A percentile compares a stretch with the other conserved stretches of the same genome.
These are phyloP conservation scores for Drosophila melanica DNA, from an alignment of 1,140 invertebrate genomes.

Conservation along the genomic window DNA sequence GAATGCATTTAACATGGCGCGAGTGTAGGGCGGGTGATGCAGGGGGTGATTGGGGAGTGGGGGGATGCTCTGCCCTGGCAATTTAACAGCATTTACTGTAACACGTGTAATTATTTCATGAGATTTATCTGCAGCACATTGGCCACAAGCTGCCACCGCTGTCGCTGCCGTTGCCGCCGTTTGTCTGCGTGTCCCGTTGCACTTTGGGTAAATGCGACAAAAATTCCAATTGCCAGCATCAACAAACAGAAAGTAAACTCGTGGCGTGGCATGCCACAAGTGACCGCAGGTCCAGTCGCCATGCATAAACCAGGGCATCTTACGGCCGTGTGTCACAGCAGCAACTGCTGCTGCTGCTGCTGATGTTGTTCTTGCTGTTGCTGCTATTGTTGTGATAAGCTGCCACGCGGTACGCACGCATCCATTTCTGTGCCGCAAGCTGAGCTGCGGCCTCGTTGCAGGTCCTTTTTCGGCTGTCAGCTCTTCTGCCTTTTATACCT, in stretches of 20 bases:
- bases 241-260: constrained; percentile 59
- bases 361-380: constrained; percentile 32
- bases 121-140: constrained; percentile 82
- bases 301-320: constrained; percentile 73
- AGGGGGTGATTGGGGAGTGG: background rate
- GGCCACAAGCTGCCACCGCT: constrained; percentile 41
- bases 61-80: constrained; percentile 39
- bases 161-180: constrained; percentile 23
- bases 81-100: constrained; percentile 84
- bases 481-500: constrained; percentile 3
- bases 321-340: constrained; percentile 34
- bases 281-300: constrained; percentile 59
- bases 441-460: constrained; percentile 17
- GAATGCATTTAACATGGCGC: constrained; percentile 75
- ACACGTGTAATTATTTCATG: constrained; percentile 84
- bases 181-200: constrained; percentile 48
- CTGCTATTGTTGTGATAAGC: constrained; percentile 65
- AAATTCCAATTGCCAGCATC: constrained; percentile 79
- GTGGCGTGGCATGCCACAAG: constrained; percentile 66
- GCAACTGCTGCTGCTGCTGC: background rate
- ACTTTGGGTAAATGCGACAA: constrained; percentile 83
- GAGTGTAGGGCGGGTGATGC: constrained; percentile 1
- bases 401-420: constrained; percentile 59
- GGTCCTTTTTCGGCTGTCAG: constrained; percentile 26
- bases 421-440: constrained; percentile 34